Percentiles rank a stretch among this genome's conserved stretches.
Evolutionary conservation across 2,888 invertebrate genomes (phyloP).

Genomic region (Chouioia cunea): DNA sequence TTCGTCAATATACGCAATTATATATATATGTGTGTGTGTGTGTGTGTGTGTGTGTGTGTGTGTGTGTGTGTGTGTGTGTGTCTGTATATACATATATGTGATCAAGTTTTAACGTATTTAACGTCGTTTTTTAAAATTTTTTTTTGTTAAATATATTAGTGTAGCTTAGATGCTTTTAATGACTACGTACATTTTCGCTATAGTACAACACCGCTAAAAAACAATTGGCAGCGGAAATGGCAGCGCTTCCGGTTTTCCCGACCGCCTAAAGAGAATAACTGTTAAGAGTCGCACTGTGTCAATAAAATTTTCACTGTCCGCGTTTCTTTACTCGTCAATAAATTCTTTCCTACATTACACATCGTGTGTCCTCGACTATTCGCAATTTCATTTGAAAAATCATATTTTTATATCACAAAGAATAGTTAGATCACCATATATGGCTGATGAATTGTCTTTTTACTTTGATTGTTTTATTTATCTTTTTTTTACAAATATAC

Average conservation of each 20-base stretch:
- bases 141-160: no score
- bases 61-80: no score
- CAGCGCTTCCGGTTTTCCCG: conserved; percentile 47
- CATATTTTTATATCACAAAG: conserved; percentile 39
- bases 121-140: no score
- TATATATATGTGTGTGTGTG: no score
- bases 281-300: conserved; percentile 26
- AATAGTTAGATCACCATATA: conserved; percentile 38
- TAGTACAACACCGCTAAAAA: conserved; percentile 48
- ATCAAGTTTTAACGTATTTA: no score
- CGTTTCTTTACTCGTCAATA: background rate
- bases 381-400: conserved; percentile 36
- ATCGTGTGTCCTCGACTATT: conserved; percentile 20
- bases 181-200: conserved; percentile 47
- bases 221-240: conserved; percentile 49
- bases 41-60: no score
- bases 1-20: conserved; percentile 31
- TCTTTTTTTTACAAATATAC: conserved; percentile 45
- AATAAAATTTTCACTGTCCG: conserved; percentile 16
- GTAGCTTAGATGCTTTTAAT: conserved; percentile 24
- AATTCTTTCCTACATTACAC: background rate
- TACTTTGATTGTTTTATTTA: conserved; percentile 12
- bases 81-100: no score
- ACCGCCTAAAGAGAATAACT: conserved; percentile 44
- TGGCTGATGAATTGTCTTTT: conserved; percentile 34